These are phyloP conservation scores for human DNA, from an alignment of 2,113 vertebrate species.

Conservation along the genomic window DNA sequence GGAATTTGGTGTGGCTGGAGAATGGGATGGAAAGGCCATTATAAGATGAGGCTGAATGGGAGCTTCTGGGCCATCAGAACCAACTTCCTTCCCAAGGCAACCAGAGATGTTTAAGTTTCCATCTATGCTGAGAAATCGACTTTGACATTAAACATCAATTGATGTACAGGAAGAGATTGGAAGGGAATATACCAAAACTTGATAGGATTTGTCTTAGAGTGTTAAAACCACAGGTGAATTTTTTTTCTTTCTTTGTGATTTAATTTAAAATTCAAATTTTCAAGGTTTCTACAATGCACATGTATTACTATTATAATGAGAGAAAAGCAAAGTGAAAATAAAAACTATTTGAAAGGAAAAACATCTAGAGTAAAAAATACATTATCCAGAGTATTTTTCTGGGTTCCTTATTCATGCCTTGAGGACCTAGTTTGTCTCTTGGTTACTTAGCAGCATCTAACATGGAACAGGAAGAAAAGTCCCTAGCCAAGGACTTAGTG, in stretches of 20 bases:
- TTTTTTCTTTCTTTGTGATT: constrained; percentile 25
- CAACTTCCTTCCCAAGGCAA: neutral
- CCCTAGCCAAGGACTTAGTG: neutral
- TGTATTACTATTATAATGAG: neutral
- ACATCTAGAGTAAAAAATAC: neutral
- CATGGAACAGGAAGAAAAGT: neutral
- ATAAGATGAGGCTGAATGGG: neutral
- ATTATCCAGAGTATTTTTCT: neutral
- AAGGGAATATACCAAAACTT: neutral
- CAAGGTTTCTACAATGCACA: neutral
- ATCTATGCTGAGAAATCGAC: constrained; percentile 1
- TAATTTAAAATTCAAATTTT: constrained; percentile 47
- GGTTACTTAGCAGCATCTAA: neutral
- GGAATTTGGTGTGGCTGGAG: neutral
- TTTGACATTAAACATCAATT: constrained; percentile 43
- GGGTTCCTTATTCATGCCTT: neutral
- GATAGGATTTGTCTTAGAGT: neutral
- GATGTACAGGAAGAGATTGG: constrained; percentile 6
- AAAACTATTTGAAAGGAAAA: constrained; percentile 19
- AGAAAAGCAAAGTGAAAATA: neutral
- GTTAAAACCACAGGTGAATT: neutral
- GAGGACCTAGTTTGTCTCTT: neutral
- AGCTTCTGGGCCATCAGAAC: neutral
- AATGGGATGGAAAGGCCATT: neutral
- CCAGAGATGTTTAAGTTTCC: neutral